Evolutionary conservation across 2,888 invertebrate genomes (phyloP).

Genomic region (Drosophila suboccidentalis): DNA sequence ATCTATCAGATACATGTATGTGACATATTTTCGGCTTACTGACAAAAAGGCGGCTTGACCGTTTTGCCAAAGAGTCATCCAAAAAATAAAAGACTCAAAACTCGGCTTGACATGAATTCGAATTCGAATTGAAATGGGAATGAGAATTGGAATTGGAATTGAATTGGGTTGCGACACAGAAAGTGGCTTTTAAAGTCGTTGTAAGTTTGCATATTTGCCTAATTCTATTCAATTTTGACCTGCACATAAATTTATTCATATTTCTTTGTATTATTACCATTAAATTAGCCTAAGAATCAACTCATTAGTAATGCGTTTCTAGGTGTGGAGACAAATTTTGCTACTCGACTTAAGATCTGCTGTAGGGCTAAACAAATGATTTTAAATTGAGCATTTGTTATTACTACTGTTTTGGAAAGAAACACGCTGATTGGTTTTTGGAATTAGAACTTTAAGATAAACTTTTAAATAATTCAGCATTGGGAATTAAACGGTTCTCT

Average conservation of each 20-base stretch:
- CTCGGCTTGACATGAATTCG: conserved; percentile 44
- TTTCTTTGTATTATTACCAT: conserved; percentile 24
- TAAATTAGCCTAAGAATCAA: conserved; percentile 49
- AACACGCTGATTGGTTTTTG: not conserved
- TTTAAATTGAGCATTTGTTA: conserved; percentile 11
- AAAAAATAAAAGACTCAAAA: conserved; percentile 15
- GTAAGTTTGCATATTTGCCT: conserved; percentile 58
- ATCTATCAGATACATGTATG: conserved; percentile 49
- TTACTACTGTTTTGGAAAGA: conserved; percentile 25
- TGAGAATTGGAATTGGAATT: conserved; percentile 9
- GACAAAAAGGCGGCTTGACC: conserved; percentile 35
- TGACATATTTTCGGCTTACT: conserved; percentile 53
- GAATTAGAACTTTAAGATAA: too few species aligned
- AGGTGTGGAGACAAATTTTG: conserved; percentile 54
- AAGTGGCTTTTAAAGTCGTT: conserved; percentile 31
- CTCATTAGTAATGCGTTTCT: conserved; percentile 51
- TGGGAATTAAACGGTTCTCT: not conserved
- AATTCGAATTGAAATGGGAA: conserved; percentile 17
- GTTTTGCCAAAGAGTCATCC: conserved; percentile 29
- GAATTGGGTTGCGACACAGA: conserved; percentile 61
- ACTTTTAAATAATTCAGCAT: not conserved
- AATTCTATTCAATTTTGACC: conserved; percentile 36
- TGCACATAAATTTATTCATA: conserved; percentile 48
- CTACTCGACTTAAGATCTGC: conserved; percentile 46
- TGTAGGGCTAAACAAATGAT: conserved; percentile 9